Conservation (phyloP, 2,888 invertebrate species). For the Spodoptera exigua region DNA sequence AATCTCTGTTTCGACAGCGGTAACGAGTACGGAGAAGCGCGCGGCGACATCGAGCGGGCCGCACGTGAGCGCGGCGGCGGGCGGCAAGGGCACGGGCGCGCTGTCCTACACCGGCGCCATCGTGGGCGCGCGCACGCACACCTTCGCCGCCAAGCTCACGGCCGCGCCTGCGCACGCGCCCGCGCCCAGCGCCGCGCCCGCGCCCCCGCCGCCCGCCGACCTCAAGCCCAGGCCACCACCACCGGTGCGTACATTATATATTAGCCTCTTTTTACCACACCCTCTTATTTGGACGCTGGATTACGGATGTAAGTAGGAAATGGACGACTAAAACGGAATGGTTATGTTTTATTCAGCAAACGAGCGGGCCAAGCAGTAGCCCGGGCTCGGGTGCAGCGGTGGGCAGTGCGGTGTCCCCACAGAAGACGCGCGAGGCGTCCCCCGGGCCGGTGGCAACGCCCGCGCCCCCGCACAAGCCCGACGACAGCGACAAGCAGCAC, state of each 20-base stretch:
- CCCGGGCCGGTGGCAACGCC: conserved; percentile 52
- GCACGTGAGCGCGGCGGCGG: conserved; percentile 23
- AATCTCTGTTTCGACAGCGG: conserved; percentile 10
- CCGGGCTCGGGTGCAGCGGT: conserved; percentile 19
- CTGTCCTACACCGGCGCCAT: conserved; percentile 87
- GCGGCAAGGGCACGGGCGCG: conserved; percentile 70
- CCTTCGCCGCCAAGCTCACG: conserved; percentile 93
- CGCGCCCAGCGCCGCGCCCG: conserved; percentile 65
- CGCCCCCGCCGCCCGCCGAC: conserved; percentile 54
- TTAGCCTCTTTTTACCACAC: too few relatives aligned
- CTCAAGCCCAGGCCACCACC: conserved; percentile 42
- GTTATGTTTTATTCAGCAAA: conserved; percentile 14
- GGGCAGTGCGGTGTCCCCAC: conserved; percentile 30
- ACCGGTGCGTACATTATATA: conserved; percentile 45
- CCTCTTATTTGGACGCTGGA: too few relatives aligned
- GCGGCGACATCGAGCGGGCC: conserved; percentile 54
- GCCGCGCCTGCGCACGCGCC: conserved; percentile 78
- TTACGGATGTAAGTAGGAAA: too few relatives aligned
- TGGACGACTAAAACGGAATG: neutral
- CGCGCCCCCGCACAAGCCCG: conserved; percentile 53
- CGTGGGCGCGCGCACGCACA: conserved; percentile 90
- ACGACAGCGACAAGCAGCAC: conserved; percentile 65
- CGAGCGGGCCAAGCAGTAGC: conserved; percentile 87
- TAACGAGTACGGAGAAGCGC: conserved; percentile 80
- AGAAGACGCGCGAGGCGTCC: conserved; percentile 58